These are phyloP conservation scores for Dromiciops gliroides DNA, from an alignment of 2,113 vertebrate species.

Conservation along the genomic window DNA sequence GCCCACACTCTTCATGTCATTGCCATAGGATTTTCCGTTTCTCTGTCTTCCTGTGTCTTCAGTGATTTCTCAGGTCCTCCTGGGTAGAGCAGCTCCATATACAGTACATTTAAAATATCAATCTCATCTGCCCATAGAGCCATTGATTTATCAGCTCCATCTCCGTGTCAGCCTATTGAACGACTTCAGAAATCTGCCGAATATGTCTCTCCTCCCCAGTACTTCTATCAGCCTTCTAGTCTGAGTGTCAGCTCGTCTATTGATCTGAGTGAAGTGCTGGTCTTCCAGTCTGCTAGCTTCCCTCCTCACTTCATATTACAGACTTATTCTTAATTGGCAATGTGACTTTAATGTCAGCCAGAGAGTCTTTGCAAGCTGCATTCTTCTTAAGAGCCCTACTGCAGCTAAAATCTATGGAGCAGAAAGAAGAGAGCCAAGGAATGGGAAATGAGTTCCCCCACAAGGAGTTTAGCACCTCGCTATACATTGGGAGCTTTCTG, in stretches of 20 bases:
- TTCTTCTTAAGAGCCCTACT: not conserved
- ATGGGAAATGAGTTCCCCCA: not conserved
- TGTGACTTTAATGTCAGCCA: constrained; percentile 46
- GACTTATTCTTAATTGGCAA: constrained; percentile 31
- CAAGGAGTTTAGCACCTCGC: rapidly evolving
- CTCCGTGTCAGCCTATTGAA: constrained; percentile 62
- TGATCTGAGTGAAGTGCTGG: constrained; percentile 71
- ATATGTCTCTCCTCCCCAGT: constrained; percentile 69
- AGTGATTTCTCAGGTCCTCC: constrained; percentile 55
- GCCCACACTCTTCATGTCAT: not conserved
- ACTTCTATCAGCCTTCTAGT: constrained; percentile 69
- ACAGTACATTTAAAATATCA: constrained; percentile 79
- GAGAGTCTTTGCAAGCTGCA: not conserved
- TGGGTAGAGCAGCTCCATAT: constrained; percentile 63
- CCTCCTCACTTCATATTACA: constrained; percentile 45
- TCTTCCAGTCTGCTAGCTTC: constrained; percentile 73
- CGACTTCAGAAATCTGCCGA: constrained; percentile 77
- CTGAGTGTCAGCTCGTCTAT: constrained; percentile 78
- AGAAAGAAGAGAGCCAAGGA: not conserved
- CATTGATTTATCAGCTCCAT: constrained; percentile 79
- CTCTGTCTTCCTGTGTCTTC: constrained; percentile 64
- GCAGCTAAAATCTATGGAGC: constrained; percentile 17
- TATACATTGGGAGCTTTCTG: not conserved
- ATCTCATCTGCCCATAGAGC: constrained; percentile 73
- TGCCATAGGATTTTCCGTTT: constrained; percentile 66